Conservation (phyloP, 2,888 invertebrate genomes). For the Trichogramma dendrolimi region DNA sequence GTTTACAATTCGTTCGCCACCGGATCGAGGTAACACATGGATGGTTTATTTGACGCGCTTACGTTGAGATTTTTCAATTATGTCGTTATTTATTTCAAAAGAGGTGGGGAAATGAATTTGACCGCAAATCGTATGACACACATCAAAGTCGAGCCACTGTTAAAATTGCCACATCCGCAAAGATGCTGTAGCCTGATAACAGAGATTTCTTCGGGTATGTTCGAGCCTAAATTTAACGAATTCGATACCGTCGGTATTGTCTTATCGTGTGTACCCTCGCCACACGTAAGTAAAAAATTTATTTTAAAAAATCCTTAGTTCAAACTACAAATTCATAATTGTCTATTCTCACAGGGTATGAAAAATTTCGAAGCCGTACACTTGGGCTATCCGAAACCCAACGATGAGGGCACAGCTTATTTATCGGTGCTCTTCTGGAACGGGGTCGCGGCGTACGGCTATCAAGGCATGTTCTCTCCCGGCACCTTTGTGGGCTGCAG, state of each 20-base stretch:
- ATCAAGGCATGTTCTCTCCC: conserved; percentile 57
- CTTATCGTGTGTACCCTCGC: conserved; percentile 56
- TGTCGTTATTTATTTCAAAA: conserved; percentile 11
- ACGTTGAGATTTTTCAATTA: conserved; percentile 4
- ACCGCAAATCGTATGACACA: conserved; percentile 56
- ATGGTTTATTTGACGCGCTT: not conserved
- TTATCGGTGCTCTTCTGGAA: conserved; percentile 52
- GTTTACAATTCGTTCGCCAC: conserved; percentile 60
- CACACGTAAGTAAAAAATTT: conserved; percentile 39
- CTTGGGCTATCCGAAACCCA: conserved; percentile 38
- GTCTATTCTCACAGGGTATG: conserved; percentile 42
- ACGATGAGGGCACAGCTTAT: conserved; percentile 42
- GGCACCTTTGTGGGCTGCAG: conserved; percentile 59
- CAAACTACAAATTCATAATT: not conserved
- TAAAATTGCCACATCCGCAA: conserved; percentile 34
- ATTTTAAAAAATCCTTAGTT: not conserved
- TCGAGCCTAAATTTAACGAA: conserved; percentile 61
- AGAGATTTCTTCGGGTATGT: conserved; percentile 48
- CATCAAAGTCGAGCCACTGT: conserved; percentile 45
- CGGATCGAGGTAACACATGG: conserved; percentile 48
- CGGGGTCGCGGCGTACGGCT: conserved; percentile 51
- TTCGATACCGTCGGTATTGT: conserved; percentile 71
- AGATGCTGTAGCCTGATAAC: conserved; percentile 55
- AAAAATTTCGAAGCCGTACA: conserved; percentile 47
- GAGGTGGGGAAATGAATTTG: conserved; percentile 55